Evolutionary conservation across 2,797 vertebrate genomes (phyloP), one percentile per base, ranked within the genome.

Genomic region (Etheostoma nigrum): DNA sequence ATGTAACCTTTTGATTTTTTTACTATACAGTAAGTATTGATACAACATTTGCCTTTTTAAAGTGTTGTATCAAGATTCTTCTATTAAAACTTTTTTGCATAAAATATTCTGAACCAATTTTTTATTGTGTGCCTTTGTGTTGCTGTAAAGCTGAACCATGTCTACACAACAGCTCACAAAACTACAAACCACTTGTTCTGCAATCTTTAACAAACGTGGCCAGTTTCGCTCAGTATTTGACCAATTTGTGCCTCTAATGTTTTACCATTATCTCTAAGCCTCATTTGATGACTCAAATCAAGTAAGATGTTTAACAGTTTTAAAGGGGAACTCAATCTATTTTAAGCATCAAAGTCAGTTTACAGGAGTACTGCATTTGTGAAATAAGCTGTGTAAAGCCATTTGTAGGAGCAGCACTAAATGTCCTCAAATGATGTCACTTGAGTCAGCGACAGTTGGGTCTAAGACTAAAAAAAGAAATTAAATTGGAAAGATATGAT

Each of bases 1-100:
- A 89, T 91, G 66, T 91, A 89, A 88, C 79, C 65, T 62, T 86
- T 80, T 79, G 57, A 87, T 88, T 86, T 90, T 86, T 90, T 78
- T 57, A 58, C 70, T 81, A 70, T 79, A 77, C 76, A 85, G 23
- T 67, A 80, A 85, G 53, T 79, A 78, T 72, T 78, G 65, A 80
- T 75, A 86, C 71, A 71, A 66, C 76, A 62, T 82, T 87, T 91
- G 72, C 78, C 79, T 12, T 40, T 40, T 87, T 86, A 49, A 87
- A 81, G 70, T 67, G 87, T 89, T 91, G 81, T 90, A 91, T 84
- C 63, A 72, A 81, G 59, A 83, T 65, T 75, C 1, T 30, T 79
- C 18, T 76, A 81, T 79, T 88, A 86, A 85, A 68, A 42, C 5
- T 51, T 53, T 69, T 82, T 78, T 81, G 78, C 52, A 76, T 12